phyloP scores from a whole-genome alignment of 2,113 vertebrate species.

The Triplophysa rosa region DNA sequence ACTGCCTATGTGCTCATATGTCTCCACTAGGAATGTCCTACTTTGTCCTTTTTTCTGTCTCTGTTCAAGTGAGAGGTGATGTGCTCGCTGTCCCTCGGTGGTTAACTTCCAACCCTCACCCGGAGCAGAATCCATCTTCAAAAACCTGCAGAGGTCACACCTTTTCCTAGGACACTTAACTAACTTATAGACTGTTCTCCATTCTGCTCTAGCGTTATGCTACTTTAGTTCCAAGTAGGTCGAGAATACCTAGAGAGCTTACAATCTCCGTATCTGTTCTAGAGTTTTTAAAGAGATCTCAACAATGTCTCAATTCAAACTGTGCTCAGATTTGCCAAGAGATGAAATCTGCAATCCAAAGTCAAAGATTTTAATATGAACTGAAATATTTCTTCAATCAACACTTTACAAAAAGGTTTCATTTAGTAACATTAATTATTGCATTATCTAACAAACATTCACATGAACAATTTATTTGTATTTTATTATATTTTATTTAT shows the following conservation, averaged over 20 bases:
- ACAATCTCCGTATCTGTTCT: no score
- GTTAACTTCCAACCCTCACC: not conserved
- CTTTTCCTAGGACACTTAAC: not conserved
- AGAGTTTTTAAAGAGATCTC: no score
- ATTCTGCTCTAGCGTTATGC: no score
- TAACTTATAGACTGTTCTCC: not conserved
- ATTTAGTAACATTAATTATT: no score
- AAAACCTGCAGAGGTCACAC: not conserved
- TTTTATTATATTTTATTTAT: not conserved
- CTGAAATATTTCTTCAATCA: no score
- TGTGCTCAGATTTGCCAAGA: no score
- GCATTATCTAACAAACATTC: not conserved
- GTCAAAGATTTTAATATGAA: no score
- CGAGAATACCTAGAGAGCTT: no score
- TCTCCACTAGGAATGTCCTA: conserved; percentile 22
- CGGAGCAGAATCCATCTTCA: not conserved
- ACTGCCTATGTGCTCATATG: conserved; percentile 4
- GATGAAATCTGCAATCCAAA: no score
- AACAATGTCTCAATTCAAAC: no score
- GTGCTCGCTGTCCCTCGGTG: not conserved
- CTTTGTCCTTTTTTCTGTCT: conserved; percentile 4
- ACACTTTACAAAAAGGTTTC: no score
- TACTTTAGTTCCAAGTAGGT: no score
- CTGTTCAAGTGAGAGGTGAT: conserved; percentile 9
- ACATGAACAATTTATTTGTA: conserved; percentile 1